Conservation (phyloP, 2,113 vertebrate species). For the Pterocles gutturalis region DNA sequence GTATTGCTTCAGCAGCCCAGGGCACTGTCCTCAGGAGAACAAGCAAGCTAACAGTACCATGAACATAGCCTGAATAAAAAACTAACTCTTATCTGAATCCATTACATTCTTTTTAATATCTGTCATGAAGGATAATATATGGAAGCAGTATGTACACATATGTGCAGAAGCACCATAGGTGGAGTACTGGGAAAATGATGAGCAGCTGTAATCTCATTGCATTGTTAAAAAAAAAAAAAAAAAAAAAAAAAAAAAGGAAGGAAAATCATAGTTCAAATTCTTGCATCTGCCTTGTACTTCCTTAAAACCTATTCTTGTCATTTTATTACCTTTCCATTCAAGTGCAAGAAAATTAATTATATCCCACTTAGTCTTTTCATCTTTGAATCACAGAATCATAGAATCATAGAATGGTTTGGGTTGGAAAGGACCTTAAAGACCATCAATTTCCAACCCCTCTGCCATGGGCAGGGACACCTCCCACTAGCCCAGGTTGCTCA, state of each 20-base stretch:
- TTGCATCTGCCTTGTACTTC: background rate
- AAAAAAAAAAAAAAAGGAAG: background rate
- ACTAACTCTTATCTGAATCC: background rate
- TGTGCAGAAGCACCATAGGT: background rate
- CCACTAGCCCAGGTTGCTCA: too few relatives aligned
- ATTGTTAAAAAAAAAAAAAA: background rate
- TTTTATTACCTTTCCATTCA: background rate
- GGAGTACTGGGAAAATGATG: background rate
- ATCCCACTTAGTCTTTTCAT: background rate
- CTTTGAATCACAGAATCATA: background rate
- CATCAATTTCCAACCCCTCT: too few relatives aligned
- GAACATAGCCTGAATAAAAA: background rate
- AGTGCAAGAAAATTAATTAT: background rate
- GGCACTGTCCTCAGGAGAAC: background rate
- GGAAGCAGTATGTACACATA: background rate
- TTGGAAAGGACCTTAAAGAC: too few relatives aligned
- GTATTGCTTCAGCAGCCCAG: background rate
- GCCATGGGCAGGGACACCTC: too few relatives aligned
- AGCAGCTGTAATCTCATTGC: background rate
- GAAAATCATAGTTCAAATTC: background rate
- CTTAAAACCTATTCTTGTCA: background rate
- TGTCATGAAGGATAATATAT: background rate
- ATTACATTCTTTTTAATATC: background rate
- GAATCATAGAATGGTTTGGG: too few relatives aligned
- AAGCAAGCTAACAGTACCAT: background rate